Base-by-base conservation (phyloP, 1,140 invertebrate genomes). In the Hylyphantes graminicola region DNA sequence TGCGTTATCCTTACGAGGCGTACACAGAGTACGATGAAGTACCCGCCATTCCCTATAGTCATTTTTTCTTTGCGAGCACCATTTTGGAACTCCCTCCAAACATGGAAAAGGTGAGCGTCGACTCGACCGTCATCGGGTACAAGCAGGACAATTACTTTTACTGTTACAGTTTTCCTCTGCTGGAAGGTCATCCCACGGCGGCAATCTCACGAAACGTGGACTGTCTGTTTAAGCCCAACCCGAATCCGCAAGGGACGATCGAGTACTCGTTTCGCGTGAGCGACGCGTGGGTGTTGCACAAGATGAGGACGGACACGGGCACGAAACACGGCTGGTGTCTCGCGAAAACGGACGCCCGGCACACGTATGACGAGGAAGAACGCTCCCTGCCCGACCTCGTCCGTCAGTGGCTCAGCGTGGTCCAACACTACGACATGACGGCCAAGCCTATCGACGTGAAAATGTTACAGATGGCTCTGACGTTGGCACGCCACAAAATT, bases 401-500 rank as follows among this genome's bases (percentile, higher is more conserved):
- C 6, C 12, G 54, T 4, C 48, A 72, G 15, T 72, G 68, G 68
- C 6, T 72, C 0, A 8, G 17, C 0, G 9, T 72, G 7, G 50
- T 72, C 15, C 13, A 72, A n/a, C 6, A n/a, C 0, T 51, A 72
- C 15, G 48, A 10, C 48, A 35, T 15, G 10, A 72, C 17, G 15
- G 48, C 6, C 1, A n/a, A n/a, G n/a, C n/a, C n/a, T n/a, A 51
- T 72, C 2, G 68, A 72, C 15, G 50, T 72, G 0, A 15, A 12
- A 3, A 51, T 72, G 0, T 17, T 72, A 10, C 35, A 53, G 19
- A 15, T 72, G 51, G 68, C 68, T 11, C 13, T 72, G 13, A 53
- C 51, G 19, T 3, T 72, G 12, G 50, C 68, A 7, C 19, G 68
- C 17, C 68, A 72, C n/a, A 72, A 72, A 11, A 72, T 72, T 72